Percentiles rank a stretch among this genome's conserved stretches.
phyloP scores from a whole-genome alignment of 2,113 vertebrate species.

The Chitala chitala region DNA sequence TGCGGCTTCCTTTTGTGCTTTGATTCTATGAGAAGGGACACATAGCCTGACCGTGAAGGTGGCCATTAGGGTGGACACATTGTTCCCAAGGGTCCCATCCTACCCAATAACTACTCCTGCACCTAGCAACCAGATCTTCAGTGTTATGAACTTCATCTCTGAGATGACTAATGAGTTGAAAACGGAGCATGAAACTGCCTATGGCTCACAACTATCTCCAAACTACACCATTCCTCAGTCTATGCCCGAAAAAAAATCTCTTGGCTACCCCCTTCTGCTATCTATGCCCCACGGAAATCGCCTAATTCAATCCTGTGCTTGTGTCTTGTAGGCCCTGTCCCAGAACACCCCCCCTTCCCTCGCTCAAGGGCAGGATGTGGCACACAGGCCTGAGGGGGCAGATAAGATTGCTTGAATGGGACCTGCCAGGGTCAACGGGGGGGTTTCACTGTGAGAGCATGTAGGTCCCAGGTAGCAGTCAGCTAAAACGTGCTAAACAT shows the following conservation, averaged over 20 bases:
- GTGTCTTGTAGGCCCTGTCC: conserved; percentile 40
- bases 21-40: conserved; percentile 62
- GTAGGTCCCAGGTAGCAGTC: conserved; percentile 57
- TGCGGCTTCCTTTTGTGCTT: conserved; percentile 70
- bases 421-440: conserved; percentile 56
- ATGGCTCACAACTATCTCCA: too few relatives aligned
- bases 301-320: too few relatives aligned
- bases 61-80: conserved; percentile 53
- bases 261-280: too few relatives aligned
- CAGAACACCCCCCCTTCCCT: conserved; percentile 23
- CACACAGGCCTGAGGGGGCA: conserved; percentile 56
- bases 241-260: too few relatives aligned
- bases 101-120: conserved; percentile 46
- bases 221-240: too few relatives aligned
- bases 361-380: conserved; percentile 62
- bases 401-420: conserved; percentile 72
- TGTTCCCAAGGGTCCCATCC: conserved; percentile 45
- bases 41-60: not conserved
- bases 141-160: conserved; percentile 45
- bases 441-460: conserved; percentile 59
- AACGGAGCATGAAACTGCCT: conserved; percentile 35
- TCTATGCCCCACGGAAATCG: too few relatives aligned
- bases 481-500: conserved; percentile 62
- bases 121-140: conserved; percentile 41
- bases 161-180: conserved; percentile 40